These are phyloP conservation scores for Hipposideros larvatus DNA, from an alignment of 2,797 vertebrate genomes.

Conservation along the genomic window DNA sequence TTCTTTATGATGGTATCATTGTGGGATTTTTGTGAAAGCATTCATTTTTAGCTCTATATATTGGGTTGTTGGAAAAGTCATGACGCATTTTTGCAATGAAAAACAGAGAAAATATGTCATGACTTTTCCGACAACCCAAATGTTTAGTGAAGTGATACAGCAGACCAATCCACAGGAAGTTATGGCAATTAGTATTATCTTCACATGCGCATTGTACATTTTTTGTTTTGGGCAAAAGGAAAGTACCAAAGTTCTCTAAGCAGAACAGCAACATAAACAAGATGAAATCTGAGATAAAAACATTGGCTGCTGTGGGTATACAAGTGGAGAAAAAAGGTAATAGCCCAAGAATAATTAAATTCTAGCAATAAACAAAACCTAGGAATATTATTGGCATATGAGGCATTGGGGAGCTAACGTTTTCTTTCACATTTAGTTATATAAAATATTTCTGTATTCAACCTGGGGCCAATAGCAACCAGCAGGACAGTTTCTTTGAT, in stretches of 20 bases:
- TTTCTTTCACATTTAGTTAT: background rate
- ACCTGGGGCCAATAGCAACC: background rate
- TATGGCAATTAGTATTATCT: background rate
- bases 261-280: constrained; percentile 14
- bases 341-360: constrained; percentile 11
- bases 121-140: too few relatives aligned
- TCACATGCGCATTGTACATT: background rate
- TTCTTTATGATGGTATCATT: background rate
- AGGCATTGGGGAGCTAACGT: background rate
- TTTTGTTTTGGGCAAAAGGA: constrained; percentile 33
- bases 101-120: too few relatives aligned
- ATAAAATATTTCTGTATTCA: background rate
- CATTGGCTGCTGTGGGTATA: background rate
- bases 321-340: background rate
- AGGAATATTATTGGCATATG: background rate
- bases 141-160: background rate
- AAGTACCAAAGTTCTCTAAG: background rate
- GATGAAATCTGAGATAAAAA: constrained; percentile 45
- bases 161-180: background rate
- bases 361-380: constrained; percentile 25
- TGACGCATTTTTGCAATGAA: too few relatives aligned
- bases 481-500: background rate
- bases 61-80: too few relatives aligned
- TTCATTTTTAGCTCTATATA: background rate
- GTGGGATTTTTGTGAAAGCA: constrained; percentile 18